Conservation (phyloP, 2,888 invertebrate species). For the Apodemia duryi region DNA sequence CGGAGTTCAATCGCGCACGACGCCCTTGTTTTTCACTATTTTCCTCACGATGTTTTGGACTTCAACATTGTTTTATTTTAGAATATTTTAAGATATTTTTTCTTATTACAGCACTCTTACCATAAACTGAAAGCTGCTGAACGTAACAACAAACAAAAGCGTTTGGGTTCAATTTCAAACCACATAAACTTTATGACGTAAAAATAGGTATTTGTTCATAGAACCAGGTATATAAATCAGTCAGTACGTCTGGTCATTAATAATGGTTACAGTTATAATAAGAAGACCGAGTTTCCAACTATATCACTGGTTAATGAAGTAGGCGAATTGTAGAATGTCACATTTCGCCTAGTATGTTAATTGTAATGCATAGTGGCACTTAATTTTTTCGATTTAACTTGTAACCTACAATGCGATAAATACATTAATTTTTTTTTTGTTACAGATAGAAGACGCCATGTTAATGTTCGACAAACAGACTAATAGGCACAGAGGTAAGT, state of each 20-base stretch:
- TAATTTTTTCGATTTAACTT: no score
- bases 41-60: conserved; percentile 53
- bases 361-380: no score
- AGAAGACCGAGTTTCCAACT: no score
- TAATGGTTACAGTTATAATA: not conserved
- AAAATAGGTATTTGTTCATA: no score
- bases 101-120: not conserved
- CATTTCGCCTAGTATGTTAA: not conserved
- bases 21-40: conserved; percentile 66
- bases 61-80: conserved; percentile 50
- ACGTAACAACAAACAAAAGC: not conserved
- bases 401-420: no score
- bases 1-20: conserved; percentile 70
- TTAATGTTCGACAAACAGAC: conserved; percentile 99
- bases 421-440: conserved; percentile 68
- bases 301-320: not conserved
- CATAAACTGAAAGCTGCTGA: not conserved
- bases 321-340: not conserved
- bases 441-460: conserved; percentile 99
- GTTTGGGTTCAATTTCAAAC: no score
- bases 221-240: not conserved
- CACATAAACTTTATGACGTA: no score
- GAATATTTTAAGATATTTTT: not conserved
- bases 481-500: conserved; percentile 99
- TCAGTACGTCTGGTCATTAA: no score